Percentiles rank a stretch among this genome's conserved stretches.
Evolutionary conservation across 2,113 vertebrate genomes (phyloP).

Genomic region (Rhea pennata): DNA sequence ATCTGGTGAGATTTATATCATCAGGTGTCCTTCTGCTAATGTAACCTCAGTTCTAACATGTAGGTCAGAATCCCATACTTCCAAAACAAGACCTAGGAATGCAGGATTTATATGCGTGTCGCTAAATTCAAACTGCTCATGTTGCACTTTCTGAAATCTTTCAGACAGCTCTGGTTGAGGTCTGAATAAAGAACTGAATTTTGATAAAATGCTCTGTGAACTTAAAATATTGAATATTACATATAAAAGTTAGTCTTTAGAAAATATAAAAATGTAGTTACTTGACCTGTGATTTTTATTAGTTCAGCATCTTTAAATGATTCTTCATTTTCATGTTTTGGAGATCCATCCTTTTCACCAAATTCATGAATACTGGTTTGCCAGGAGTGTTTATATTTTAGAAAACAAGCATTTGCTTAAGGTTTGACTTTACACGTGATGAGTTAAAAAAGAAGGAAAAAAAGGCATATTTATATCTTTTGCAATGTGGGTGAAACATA

Average conservation of each 20-base stretch:
- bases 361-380: background rate
- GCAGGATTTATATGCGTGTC: slow-evolving; percentile 7
- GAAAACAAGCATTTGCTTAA: background rate
- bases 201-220: background rate
- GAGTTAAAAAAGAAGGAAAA: slow-evolving; percentile 8
- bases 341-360: background rate
- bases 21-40: slow-evolving; percentile 16
- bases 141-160: background rate
- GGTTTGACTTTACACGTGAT: slow-evolving; percentile 47
- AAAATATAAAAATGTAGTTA: background rate
- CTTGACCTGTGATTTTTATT: slow-evolving; percentile 35
- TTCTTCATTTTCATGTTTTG: background rate
- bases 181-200: slow-evolving; percentile 36
- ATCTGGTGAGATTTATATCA: background rate
- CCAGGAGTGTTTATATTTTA: slow-evolving; percentile 20
- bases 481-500: background rate
- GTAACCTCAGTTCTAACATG: background rate
- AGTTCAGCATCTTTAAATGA: background rate
- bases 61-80: background rate
- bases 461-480: background rate
- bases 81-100: slow-evolving; percentile 20
- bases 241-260: background rate
- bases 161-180: background rate
- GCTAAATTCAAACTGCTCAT: slow-evolving; percentile 63
- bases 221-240: background rate